Evolutionary conservation across 2,888 invertebrate genomes (phyloP), one percentile per base, ranked within the genome.

Genomic region (Entomobrya proxima): DNA sequence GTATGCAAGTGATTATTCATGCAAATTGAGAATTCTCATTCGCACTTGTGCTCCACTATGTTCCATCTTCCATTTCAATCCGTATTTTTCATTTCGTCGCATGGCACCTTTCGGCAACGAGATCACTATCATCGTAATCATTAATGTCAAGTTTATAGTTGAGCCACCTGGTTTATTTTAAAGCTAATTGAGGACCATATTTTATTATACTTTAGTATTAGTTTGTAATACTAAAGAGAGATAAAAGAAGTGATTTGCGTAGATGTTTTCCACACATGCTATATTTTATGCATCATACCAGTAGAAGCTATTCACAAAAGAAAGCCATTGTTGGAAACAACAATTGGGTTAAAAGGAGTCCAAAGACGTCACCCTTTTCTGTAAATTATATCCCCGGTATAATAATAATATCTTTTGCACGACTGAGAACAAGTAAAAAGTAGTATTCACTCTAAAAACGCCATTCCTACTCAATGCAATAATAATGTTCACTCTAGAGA

Each of bases 1-100:
- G 44, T 69, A 67, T 67, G 79, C 79, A 69, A 67, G 79, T 79
- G 67, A 50, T 67, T 47, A 58, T 47, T 78, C 61, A 78, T 78
- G 78, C 78, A 78, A 78, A 78, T 78, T 78, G 24, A 13, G n/a
- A 47, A 37, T 76, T 76, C 55, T 47, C 77, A 77, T 44, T 77
- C 40, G 64, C 64, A 40, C 78, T 78, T 11, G 24, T 7, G n/a
- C 27, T 61, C 6, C 2, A 18, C 18, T 13, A 11, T 27, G 27
- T 35, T 52, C 52, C 35, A 30, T 76, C 55, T 76, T 58, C 15
- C 37, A 27, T 64, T 47, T 61, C 50, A 21, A 27, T 44, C 44
- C 40, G 24, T 40, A 24, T 77, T 77, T 44, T 58, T 44, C 47
- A 30, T 69, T 18, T 27, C 44, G 40, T 69, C 44, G 21, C 69